Evolutionary conservation across 1,140 invertebrate species (phyloP), one percentile per base, ranked within the genome.

Genomic region (Drosophila tani): DNA sequence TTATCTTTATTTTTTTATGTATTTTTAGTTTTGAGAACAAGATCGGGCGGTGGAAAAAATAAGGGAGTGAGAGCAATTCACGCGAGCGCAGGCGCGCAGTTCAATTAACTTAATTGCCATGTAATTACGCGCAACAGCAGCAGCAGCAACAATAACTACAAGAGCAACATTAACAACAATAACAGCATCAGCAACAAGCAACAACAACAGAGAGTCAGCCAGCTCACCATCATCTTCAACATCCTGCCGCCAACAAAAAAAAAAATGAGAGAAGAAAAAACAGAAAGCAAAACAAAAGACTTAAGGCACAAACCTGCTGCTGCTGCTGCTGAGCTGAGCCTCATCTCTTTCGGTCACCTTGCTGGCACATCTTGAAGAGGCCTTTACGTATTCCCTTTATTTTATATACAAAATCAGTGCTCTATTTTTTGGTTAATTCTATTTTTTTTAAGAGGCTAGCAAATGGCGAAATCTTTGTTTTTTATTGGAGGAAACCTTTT

Each of bases 101-200:
- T 92, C 86, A 91, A 92, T 92, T 92, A 92, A 92, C 78, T 92
- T 92, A 92, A 92, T 92, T 91, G 91, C 86, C 91, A 91, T 92
- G 91, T 92, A 92, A 92, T 92, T 92, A 92, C 81, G 84, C 45
- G 73, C 53, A 63, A 21, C 75, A 79, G 24, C 59, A 77, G 53
- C 65, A 80, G 12, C 63, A 57, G 3, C 40, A 38, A 40, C 58
- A 67, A 5, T 15, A 75, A 19, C 46, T 32, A 38, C 66, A 64
- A 63, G 17, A 69, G 19, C 67, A 68, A 80, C 78, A 58, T 59
- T 75, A 82, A 65, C 79, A 64, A 43, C 56, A 50, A 62, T 45
- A 65, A 38, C 17, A 50, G 21, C 32, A 66, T 21, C 71, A 49
- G 15, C 35, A 57, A 29, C 55, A 75, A 71, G 71, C 71, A 73